These are phyloP conservation scores for Chymomyza costata DNA, from an alignment of 1,140 invertebrate genomes.

Conservation along the genomic window DNA sequence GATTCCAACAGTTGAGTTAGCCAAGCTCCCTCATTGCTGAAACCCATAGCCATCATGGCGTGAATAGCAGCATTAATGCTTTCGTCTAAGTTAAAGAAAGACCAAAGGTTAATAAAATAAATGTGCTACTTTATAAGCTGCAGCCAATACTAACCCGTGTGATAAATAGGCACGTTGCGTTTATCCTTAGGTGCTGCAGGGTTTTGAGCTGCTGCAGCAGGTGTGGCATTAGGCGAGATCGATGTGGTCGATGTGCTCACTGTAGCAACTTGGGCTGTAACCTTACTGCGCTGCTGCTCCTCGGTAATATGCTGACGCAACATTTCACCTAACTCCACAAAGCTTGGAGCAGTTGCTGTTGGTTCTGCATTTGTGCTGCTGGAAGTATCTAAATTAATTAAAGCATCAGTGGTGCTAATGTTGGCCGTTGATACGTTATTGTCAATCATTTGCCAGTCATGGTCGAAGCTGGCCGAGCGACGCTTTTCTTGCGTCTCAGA, in stretches of 20 bases:
- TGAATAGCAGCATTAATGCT: slow-evolving; percentile 79
- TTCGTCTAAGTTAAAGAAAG: slow-evolving; percentile 74
- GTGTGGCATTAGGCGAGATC: slow-evolving; percentile 25
- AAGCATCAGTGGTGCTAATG: slow-evolving; percentile 8
- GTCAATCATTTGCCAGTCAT: slow-evolving; percentile 63
- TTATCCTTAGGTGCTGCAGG: slow-evolving; percentile 44
- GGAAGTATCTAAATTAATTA: too few relatives aligned
- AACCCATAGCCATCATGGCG: slow-evolving; percentile 88
- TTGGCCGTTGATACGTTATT: slow-evolving; percentile 29
- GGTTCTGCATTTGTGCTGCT: not conserved
- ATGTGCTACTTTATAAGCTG: too few relatives aligned
- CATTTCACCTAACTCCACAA: slow-evolving; percentile 39
- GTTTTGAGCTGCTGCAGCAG: slow-evolving; percentile 16
- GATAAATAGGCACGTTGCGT: slow-evolving; percentile 41
- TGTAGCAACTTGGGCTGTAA: slow-evolving; percentile 42
- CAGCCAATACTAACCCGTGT: slow-evolving; percentile 36
- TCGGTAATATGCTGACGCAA: slow-evolving; percentile 51
- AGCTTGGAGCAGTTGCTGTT: slow-evolving; percentile 28
- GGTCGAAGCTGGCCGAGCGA: slow-evolving; percentile 50
- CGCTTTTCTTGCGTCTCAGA: slow-evolving; percentile 21
- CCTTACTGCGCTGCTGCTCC: slow-evolving; percentile 41
- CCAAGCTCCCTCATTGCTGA: slow-evolving; percentile 83
- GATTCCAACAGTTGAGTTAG: slow-evolving; percentile 77
- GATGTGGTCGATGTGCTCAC: slow-evolving; percentile 53
- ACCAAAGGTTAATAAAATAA: not conserved